Conservation (phyloP, 2,113 vertebrate species). For the Macheiramphus alcinus region DNA sequence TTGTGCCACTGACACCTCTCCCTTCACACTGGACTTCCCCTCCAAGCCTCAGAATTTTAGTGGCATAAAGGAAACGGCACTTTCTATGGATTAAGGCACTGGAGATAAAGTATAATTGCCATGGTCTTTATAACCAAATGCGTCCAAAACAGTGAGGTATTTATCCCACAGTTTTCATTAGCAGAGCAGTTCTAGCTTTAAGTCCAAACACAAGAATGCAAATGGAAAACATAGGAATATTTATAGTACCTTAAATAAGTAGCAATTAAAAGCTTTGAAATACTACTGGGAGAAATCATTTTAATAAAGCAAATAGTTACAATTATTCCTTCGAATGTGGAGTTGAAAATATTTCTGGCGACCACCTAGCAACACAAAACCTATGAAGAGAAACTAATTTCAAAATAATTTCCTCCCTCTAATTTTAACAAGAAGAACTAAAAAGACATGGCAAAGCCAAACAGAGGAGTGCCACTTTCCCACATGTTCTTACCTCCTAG, state of each 20-base stretch:
- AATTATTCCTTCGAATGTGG: background rate
- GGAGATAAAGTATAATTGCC: background rate
- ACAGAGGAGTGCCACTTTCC: background rate
- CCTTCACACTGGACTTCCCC: background rate
- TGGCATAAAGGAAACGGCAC: background rate
- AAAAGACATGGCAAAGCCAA: background rate
- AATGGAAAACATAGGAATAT: background rate
- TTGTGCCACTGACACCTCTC: background rate
- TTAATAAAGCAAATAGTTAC: background rate
- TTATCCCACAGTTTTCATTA: background rate
- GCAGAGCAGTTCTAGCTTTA: background rate
- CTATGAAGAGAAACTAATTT: background rate
- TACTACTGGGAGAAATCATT: background rate
- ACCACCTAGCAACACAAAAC: background rate
- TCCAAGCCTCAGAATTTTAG: background rate
- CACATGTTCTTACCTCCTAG: background rate
- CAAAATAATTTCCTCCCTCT: background rate
- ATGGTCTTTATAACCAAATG: background rate
- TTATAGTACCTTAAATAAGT: background rate
- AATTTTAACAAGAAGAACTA: background rate
- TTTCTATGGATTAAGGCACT: background rate
- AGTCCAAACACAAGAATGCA: background rate
- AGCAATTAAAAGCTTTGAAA: background rate
- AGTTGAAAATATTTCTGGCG: background rate
- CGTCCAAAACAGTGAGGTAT: background rate